A percentile compares a stretch with the other conserved stretches of the same genome.
Evolutionary conservation across 23 tunicate species (phyloP).

Genomic region (Clavelina lepadiformis): DNA sequence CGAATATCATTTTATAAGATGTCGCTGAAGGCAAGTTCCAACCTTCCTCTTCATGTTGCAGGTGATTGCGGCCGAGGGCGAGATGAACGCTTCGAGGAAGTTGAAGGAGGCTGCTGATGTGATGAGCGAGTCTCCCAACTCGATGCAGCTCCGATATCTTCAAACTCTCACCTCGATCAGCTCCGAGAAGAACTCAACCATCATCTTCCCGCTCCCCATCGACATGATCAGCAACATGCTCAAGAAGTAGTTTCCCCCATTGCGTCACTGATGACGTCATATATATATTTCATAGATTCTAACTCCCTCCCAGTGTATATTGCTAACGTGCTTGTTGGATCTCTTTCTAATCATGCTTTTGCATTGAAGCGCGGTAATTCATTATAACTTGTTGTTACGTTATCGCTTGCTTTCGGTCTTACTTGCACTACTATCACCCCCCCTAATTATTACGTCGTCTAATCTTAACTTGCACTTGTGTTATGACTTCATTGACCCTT

Average conservation of each 20-base stretch:
- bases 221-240: slow-evolving; percentile 40
- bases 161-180: slow-evolving; percentile 61
- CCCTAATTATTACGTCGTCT: too few species aligned
- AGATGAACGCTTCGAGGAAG: slow-evolving; percentile 65
- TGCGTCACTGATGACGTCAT: too few species aligned
- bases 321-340: too few species aligned
- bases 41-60: background rate
- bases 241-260: slow-evolving; percentile 23
- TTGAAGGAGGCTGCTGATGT: slow-evolving; percentile 67
- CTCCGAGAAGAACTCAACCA: slow-evolving; percentile 68
- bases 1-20: background rate
- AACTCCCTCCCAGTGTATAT: too few species aligned
- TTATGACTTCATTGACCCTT: too few species aligned
- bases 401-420: too few species aligned
- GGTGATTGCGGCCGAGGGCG: slow-evolving; percentile 76
- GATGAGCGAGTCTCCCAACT: slow-evolving; percentile 61
- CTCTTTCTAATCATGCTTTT: too few species aligned
- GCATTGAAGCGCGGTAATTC: too few species aligned
- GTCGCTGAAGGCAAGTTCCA: background rate
- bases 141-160: slow-evolving; percentile 66
- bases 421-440: too few species aligned
- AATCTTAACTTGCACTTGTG: too few species aligned
- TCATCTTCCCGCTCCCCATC: slow-evolving; percentile 69
- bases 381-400: too few species aligned
- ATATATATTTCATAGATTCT: too few species aligned